Evolutionary conservation across 2,113 vertebrate species (phyloP).

Genomic region (Pangasianodon hypophthalmus): DNA sequence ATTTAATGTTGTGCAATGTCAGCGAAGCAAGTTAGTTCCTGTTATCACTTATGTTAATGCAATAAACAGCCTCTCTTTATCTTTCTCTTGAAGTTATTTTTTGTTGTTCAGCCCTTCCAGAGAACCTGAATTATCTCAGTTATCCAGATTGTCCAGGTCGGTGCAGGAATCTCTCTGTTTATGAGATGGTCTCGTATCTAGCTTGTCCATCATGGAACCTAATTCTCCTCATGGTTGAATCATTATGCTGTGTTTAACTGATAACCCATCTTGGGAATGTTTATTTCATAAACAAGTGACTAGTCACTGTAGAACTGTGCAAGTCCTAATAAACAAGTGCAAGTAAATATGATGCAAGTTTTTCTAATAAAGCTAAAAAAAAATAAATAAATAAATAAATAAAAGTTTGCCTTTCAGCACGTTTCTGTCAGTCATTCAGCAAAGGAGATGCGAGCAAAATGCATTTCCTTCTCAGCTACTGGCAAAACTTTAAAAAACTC

Average conservation of each 20-base stretch:
- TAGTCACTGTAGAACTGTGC: not conserved
- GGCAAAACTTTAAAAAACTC: not conserved
- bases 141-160: not conserved
- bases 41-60: not conserved
- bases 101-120: not conserved
- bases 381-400: no score
- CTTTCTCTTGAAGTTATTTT: not conserved
- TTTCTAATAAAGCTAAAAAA: not conserved
- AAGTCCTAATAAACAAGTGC: not conserved
- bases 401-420: not conserved
- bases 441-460: not conserved
- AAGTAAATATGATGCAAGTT: not conserved
- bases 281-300: not conserved
- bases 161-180: not conserved
- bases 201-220: not conserved
- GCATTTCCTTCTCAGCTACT: conserved; percentile 6
- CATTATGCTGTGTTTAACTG: not conserved
- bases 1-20: not conserved
- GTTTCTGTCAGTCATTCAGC: not conserved
- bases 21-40: not conserved
- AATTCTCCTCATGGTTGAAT: not conserved
- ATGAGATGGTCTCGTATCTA: not conserved
- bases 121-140: not conserved
- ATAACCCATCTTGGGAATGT: not conserved
- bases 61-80: not conserved